Conservation (phyloP, 2,113 vertebrate genomes). For the Tiliqua scincoides region DNA sequence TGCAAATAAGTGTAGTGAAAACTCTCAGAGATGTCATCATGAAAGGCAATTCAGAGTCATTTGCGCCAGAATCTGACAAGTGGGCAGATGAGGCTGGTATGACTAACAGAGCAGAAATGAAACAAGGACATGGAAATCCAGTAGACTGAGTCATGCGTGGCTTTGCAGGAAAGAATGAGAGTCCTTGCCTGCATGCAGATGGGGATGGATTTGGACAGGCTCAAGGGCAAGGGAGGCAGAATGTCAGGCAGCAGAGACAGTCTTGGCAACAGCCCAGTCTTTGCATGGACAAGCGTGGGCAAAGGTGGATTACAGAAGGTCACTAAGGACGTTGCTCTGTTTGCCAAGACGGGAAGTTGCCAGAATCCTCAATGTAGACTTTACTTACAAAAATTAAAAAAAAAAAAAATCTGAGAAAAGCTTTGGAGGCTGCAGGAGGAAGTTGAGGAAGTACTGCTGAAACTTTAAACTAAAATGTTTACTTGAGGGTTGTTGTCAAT, state of each 20-base stretch:
- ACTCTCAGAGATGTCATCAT: neutral
- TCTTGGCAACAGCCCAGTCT: neutral
- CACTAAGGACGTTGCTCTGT: neutral
- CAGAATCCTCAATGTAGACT: neutral
- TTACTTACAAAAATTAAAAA: neutral
- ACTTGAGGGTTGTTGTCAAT: too few relatives aligned
- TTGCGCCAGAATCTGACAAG: constrained; percentile 11
- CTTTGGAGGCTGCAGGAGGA: neutral
- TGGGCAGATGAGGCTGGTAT: constrained; percentile 11
- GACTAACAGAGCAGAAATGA: constrained; percentile 12
- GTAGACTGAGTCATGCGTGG: constrained; percentile 1
- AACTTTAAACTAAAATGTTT: too few relatives aligned
- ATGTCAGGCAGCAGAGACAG: neutral
- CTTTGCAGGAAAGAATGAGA: neutral
- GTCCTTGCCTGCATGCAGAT: neutral
- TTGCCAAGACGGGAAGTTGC: neutral
- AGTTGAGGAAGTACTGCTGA: too few relatives aligned
- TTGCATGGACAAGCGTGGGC: neutral
- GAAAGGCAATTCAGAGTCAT: neutral
- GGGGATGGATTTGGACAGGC: neutral
- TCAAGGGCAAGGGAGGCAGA: neutral
- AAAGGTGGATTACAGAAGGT: constrained; percentile 3
- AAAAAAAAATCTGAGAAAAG: neutral
- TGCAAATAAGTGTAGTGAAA: neutral
- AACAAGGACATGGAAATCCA: neutral